A percentile compares a stretch with the other conserved stretches of the same genome.
Evolutionary conservation across 2,797 vertebrate genomes (phyloP).

Genomic region (Sebastes aleutianus): DNA sequence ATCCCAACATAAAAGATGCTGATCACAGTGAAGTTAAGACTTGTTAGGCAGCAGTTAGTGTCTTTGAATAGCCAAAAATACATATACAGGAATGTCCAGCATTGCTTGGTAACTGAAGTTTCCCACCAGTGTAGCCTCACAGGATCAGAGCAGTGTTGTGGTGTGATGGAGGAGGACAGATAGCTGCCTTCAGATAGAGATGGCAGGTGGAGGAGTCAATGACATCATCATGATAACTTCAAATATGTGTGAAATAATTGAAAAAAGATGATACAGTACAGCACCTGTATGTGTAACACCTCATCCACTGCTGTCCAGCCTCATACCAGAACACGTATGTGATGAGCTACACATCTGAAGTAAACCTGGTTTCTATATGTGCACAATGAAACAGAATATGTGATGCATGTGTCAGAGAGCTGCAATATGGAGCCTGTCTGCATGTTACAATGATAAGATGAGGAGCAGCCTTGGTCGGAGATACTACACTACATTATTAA

Average conservation of each 20-base stretch:
- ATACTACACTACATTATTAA: constrained; percentile 34
- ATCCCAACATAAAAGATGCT: not conserved
- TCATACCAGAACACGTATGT: not conserved
- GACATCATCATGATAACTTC: not conserved
- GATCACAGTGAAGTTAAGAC: not conserved
- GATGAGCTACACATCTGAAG: not conserved
- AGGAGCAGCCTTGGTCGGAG: too few species aligned
- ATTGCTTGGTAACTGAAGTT: constrained; percentile 35
- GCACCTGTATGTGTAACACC: not conserved
- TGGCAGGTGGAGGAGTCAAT: not conserved
- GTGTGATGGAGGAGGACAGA: not conserved
- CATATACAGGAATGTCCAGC: not conserved
- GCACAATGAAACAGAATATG: constrained; percentile 27
- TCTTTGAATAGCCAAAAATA: constrained; percentile 1
- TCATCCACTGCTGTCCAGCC: not conserved
- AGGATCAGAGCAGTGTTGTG: not conserved
- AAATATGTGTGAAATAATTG: not conserved
- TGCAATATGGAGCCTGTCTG: not conserved
- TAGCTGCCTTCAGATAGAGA: not conserved
- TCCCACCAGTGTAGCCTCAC: not conserved
- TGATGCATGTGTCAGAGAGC: constrained; percentile 12
- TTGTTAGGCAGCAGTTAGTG: not conserved
- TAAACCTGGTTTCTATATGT: not conserved
- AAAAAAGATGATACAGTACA: not conserved
- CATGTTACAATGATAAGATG: constrained; percentile 2